phyloP scores from a whole-genome alignment of 1,140 invertebrate species.

The Pachypeltis micranthus region DNA sequence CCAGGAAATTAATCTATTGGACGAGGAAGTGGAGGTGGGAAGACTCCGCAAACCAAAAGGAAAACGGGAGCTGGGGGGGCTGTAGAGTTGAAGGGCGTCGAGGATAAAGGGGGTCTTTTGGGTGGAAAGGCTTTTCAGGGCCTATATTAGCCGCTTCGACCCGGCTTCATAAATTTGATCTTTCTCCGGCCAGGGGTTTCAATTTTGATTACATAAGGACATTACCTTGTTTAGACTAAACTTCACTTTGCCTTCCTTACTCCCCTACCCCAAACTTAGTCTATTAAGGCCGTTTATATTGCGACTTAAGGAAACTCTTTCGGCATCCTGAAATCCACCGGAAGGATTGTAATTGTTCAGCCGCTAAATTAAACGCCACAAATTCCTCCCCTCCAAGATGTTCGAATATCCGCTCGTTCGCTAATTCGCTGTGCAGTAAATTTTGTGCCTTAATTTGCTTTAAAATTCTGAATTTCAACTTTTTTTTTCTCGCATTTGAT shows the following conservation, averaged over 20 bases:
- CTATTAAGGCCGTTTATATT: not conserved
- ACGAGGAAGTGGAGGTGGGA: no score
- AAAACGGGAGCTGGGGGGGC: not conserved
- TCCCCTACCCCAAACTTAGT: constrained; percentile 4
- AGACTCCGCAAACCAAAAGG: no score
- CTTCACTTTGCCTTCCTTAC: no score
- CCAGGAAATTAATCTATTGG: constrained; percentile 15
- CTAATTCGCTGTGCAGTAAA: no score
- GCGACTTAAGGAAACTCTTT: not conserved
- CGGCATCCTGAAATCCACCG: no score
- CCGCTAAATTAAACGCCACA: not conserved
- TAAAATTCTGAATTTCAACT: no score
- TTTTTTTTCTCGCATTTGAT: no score
- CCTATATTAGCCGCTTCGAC: not conserved
- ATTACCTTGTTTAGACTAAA: constrained; percentile 5
- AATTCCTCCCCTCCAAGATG: no score
- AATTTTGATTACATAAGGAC: constrained; percentile 16
- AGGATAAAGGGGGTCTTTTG: not conserved
- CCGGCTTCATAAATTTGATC: constrained; percentile 10
- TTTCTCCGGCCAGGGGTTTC: constrained; percentile 3
- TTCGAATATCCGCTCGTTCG: no score
- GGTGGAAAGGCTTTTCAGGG: no score
- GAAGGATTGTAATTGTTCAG: not conserved
- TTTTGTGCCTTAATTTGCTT: no score
- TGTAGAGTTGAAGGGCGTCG: not conserved